phyloP scores from a whole-genome alignment of 23 tunicate species.

The Oikopleura dioica region DNA sequence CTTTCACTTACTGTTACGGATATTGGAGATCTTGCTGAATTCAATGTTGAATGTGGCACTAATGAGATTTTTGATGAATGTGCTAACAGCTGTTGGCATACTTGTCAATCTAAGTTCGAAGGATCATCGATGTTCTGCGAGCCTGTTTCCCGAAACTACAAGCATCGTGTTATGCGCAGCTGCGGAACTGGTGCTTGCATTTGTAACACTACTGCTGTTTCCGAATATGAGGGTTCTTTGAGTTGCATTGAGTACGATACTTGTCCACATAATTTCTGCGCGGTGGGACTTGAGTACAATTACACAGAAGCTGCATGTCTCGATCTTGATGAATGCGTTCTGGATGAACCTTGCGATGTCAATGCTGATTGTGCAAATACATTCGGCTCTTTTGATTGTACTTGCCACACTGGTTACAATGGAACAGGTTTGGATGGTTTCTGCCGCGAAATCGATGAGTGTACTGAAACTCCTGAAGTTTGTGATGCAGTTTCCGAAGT shows the following conservation, averaged over 20 bases:
- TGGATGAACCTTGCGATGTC: neutral
- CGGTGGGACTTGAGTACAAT: neutral
- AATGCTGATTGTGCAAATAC: constrained; percentile 15
- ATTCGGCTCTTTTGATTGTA: constrained; percentile 10
- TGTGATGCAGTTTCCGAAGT: neutral
- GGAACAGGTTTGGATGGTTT: neutral
- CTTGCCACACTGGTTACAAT: constrained; percentile 6
- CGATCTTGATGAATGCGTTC: constrained; percentile 14
- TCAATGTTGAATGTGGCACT: neutral
- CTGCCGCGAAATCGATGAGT: neutral
- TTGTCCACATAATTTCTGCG: neutral
- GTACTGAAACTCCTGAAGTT: too few species aligned
- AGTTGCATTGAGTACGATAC: neutral
- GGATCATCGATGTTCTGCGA: neutral
- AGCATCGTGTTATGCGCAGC: neutral
- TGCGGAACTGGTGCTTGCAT: neutral
- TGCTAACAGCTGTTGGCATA: neutral
- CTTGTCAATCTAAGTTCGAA: neutral
- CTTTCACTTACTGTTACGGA: too few species aligned
- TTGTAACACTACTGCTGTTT: neutral
- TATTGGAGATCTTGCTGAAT: too few species aligned
- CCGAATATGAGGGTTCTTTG: neutral
- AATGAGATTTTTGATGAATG: neutral
- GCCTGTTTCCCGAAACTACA: neutral
- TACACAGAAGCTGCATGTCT: neutral